A percentile compares a stretch with the other conserved stretches of the same genome.
phyloP scores from a whole-genome alignment of 1,140 invertebrate species.

The Schmidtea mediterranea region DNA sequence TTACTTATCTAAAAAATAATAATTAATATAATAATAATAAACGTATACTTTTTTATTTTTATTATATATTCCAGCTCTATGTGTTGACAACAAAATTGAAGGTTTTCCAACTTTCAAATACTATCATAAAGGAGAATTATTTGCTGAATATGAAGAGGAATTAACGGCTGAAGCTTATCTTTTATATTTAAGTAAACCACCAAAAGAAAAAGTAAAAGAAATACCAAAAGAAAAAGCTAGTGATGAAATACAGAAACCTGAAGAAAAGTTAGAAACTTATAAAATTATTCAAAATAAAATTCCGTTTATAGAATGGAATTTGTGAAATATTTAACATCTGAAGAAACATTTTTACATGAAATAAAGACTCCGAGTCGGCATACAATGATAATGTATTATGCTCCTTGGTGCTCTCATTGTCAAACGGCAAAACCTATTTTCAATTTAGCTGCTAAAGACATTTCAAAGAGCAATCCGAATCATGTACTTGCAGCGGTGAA shows the following conservation, averaged over 20 bases:
- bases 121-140: constrained; percentile 1
- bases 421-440: not conserved
- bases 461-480: not conserved
- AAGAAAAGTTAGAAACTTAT: no score
- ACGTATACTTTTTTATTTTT: no score
- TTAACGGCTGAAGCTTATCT: not conserved
- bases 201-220: not conserved
- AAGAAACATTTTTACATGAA: no score
- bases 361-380: no score
- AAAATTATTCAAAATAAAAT: no score
- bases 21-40: no score
- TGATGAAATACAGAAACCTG: no score
- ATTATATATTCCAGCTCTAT: not conserved
- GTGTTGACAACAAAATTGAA: constrained; percentile 1
- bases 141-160: constrained; percentile 5
- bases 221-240: not conserved
- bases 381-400: constrained; percentile 1
- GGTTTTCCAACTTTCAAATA: constrained; percentile 2
- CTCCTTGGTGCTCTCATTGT: not conserved
- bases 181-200: not conserved
- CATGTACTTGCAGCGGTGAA: not conserved
- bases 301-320: no score
- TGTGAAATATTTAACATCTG: no score
- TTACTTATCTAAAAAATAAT: no score
- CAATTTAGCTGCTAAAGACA: not conserved